Conservation (phyloP, 2,888 invertebrate genomes). For the Venusia cambrica region DNA sequence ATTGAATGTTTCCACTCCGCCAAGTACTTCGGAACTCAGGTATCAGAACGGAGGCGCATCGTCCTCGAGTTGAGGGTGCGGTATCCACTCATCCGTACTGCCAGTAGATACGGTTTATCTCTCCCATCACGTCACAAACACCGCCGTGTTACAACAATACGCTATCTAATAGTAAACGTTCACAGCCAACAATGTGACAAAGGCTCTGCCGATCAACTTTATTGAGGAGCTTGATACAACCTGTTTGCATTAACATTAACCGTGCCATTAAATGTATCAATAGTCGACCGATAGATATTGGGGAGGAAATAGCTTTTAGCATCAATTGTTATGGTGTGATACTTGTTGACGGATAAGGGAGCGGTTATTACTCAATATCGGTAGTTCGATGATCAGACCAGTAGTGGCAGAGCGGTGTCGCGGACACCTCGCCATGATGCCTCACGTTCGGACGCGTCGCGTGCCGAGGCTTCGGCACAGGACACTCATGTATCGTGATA, state of each 20-base stretch:
- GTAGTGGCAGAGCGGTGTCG: no score
- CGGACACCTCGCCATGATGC: slow-evolving; percentile 61
- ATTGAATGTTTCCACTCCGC: slow-evolving; percentile 51
- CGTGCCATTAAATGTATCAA: slow-evolving; percentile 18
- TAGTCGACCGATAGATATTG: slow-evolving; percentile 15
- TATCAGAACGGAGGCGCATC: no score
- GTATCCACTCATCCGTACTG: slow-evolving; percentile 55
- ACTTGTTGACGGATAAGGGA: slow-evolving; percentile 62
- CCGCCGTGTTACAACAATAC: slow-evolving; percentile 41
- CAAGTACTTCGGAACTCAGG: slow-evolving; percentile 46
- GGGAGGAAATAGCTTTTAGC: slow-evolving; percentile 30
- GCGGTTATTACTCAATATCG: slow-evolving; percentile 73
- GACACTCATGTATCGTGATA: slow-evolving; percentile 55
- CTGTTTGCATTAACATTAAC: slow-evolving; percentile 15
- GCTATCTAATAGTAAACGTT: slow-evolving; percentile 38
- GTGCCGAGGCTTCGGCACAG: slow-evolving; percentile 39
- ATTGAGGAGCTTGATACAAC: slow-evolving; percentile 11
- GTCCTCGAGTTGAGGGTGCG: slow-evolving; percentile 40
- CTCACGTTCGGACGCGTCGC: slow-evolving; percentile 52
- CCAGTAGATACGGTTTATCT: slow-evolving; percentile 61
- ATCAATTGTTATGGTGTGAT: slow-evolving; percentile 59
- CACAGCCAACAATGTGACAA: slow-evolving; percentile 26
- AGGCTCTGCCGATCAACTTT: slow-evolving; percentile 24
- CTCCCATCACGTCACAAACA: slow-evolving; percentile 41
- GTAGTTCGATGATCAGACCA: slow-evolving; percentile 64